phyloP scores from a whole-genome alignment of 2,888 invertebrate genomes.

The Lycocerus yunnanus region DNA sequence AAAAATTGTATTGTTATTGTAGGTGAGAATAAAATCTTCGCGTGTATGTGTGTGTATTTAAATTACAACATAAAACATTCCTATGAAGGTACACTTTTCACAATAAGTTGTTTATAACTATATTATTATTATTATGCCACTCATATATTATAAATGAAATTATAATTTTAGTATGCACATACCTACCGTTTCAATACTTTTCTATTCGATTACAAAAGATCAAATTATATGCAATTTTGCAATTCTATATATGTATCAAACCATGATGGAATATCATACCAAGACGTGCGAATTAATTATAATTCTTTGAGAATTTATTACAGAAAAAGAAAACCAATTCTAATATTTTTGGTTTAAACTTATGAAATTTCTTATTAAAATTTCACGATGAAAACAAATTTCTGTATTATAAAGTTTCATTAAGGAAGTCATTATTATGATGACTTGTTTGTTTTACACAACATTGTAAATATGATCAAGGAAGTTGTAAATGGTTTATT shows the following conservation, averaged over 20 bases:
- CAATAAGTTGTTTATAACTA: not conserved
- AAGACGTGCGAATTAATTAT: not conserved
- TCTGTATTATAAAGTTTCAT: not conserved
- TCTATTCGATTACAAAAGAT: not conserved
- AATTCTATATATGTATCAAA: not conserved
- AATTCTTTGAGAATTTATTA: too few species aligned
- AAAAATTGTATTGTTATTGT: not conserved
- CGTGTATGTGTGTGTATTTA: not conserved
- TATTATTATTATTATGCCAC: not conserved
- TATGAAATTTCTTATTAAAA: too few species aligned
- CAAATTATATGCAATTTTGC: not conserved
- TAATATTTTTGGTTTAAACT: not conserved
- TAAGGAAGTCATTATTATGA: not conserved
- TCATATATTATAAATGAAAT: not conserved
- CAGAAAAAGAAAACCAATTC: not conserved
- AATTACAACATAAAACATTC: not conserved
- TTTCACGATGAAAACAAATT: not conserved
- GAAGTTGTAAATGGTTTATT: not conserved
- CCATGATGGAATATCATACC: not conserved
- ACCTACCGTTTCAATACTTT: not conserved
- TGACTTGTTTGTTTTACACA: not conserved
- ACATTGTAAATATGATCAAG: not conserved
- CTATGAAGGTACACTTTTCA: not conserved
- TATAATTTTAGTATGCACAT: not conserved
- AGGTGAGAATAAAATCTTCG: conserved; percentile 1